Conservation (phyloP, 2,113 vertebrate genomes). For the Xiphophorus maculatus region DNA sequence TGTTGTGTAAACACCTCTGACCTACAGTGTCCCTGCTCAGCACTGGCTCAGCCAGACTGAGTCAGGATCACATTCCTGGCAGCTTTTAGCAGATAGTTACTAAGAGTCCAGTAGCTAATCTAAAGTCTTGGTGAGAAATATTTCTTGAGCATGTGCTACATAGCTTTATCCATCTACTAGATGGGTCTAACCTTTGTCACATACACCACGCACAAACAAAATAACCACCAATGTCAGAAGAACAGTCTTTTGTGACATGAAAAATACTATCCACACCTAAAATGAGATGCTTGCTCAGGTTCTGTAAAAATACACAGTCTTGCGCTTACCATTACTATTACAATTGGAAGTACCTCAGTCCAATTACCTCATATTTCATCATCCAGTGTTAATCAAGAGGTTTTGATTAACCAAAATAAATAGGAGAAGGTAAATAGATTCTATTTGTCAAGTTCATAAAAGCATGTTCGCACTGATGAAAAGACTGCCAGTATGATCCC, state of each 20-base stretch:
- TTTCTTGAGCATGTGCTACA: conserved; percentile 60
- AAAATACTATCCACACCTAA: neutral
- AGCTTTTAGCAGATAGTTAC: conserved; percentile 84
- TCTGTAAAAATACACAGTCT: neutral
- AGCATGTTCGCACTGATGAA: conserved; percentile 7
- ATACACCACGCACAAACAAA: neutral
- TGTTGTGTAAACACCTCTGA: conserved; percentile 64
- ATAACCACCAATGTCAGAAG: neutral
- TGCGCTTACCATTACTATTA: neutral
- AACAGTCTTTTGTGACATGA: neutral
- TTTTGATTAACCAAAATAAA: conserved; percentile 15
- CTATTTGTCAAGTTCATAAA: conserved; percentile 9
- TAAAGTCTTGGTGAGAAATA: conserved; percentile 79
- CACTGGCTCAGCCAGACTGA: conserved; percentile 53
- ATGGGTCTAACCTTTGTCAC: neutral
- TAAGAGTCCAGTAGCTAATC: conserved; percentile 68
- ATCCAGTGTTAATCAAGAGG: conserved; percentile 7
- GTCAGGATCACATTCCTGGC: conserved; percentile 74
- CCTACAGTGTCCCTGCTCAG: conserved; percentile 38
- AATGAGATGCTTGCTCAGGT: conserved; percentile 8
- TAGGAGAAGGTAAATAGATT: neutral
- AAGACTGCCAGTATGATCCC: neutral
- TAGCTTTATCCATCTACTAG: conserved; percentile 40
- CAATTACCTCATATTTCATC: conserved; percentile 21
- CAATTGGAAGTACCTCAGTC: neutral